phyloP scores from a whole-genome alignment of 2,797 vertebrate species.

The Rhinella marina region DNA sequence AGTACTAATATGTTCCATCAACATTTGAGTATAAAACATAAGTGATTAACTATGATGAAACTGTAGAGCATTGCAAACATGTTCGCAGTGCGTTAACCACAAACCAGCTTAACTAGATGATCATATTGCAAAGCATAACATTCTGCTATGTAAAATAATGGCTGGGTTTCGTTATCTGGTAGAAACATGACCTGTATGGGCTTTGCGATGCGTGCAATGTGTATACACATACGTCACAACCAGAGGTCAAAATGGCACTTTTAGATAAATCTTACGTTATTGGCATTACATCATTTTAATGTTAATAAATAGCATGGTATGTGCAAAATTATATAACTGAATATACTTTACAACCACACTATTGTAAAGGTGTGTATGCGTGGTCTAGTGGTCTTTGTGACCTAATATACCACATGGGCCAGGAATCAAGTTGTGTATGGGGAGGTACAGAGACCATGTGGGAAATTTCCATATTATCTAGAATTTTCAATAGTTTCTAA shows the following conservation, averaged over 20 bases:
- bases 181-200: neutral
- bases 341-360: no score
- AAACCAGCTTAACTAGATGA: slow-evolving; percentile 11
- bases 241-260: neutral
- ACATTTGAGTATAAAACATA: neutral
- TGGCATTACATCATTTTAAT: no score
- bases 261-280: neutral
- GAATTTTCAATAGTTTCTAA: no score
- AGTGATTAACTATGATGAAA: neutral
- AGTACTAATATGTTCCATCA: neutral
- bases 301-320: no score
- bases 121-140: slow-evolving; percentile 5
- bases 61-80: slow-evolving; percentile 1
- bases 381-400: neutral
- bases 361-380: neutral
- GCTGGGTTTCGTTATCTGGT: neutral
- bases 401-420: neutral
- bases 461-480: neutral
- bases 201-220: neutral
- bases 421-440: neutral
- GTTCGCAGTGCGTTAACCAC: neutral
- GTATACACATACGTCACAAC: neutral
- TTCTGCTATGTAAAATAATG: neutral
- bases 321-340: no score
- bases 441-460: neutral